Evolutionary conservation across 2,888 invertebrate species (phyloP), one percentile per base, ranked within the genome.

Genomic region (Dryobotodes eremita): DNA sequence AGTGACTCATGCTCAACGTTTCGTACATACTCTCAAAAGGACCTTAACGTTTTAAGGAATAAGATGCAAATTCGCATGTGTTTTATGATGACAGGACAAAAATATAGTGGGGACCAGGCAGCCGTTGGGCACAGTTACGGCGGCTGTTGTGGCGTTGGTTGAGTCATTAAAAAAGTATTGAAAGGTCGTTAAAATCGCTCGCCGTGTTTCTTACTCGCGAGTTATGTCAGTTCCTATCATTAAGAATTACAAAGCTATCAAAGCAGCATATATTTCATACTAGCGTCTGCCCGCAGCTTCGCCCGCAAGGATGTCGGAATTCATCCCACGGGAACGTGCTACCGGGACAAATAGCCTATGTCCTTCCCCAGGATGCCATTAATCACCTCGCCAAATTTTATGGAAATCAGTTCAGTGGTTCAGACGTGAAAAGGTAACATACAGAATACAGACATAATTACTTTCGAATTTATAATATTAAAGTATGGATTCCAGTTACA

Each of bases 121-220:
- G 86, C 83, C 88, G 89, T 89, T 87, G 62, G 71, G 82, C 75
- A 88, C 87, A 91, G 85, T n/a, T n/a, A n/a, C n/a, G n/a, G n/a
- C n/a, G n/a, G n/a, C n/a, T n/a, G n/a, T n/a, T n/a, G n/a, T n/a
- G n/a, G n/a, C n/a, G n/a, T n/a, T n/a, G n/a, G n/a, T n/a, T n/a
- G n/a, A n/a, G n/a, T 91, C 92, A 91, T 88, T 85, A 83, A 79
- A 87, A 89, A 90, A 88, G 79, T 87, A 90, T 91, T 87, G 84
- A 89, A 91, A 91, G 90, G 91, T 90, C 91, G 84, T 75, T 78
- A 64, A 77, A 86, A 84, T 86, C 79, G 79, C 42, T 82, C 68
- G 77, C 75, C 17, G 72, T 64, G 78, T 73, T 78, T 71, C 57
- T 73, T 61, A 62, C 42, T 57, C 48, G 42, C 26, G n/a, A 77